phyloP scores from a whole-genome alignment of 1,140 invertebrate species.

The Drosophila yakuba region DNA sequence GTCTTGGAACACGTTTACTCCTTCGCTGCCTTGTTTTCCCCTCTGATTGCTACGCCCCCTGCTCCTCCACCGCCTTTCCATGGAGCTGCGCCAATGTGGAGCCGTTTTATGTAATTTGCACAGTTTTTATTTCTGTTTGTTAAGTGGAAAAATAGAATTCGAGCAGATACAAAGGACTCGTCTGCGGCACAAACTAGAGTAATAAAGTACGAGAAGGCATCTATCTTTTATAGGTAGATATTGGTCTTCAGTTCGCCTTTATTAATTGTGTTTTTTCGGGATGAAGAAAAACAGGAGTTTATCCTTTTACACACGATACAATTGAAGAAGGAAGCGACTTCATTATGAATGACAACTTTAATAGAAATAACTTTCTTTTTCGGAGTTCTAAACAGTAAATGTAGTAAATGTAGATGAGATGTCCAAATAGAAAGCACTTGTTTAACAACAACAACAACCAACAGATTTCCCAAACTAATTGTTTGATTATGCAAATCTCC shows the following conservation, averaged over 20 bases:
- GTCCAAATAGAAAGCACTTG: background rate
- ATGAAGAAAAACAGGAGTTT: background rate
- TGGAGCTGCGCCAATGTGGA: constrained; percentile 74
- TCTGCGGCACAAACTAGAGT: constrained; percentile 46
- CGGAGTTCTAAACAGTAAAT: background rate
- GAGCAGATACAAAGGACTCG: constrained; percentile 29
- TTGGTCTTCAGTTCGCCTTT: background rate
- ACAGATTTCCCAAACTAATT: constrained; percentile 3
- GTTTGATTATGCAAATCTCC: constrained; percentile 15
- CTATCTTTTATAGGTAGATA: constrained; percentile 17
- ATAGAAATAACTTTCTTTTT: too few species aligned
- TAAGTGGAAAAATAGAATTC: constrained; percentile 38
- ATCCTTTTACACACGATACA: background rate
- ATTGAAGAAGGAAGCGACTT: too few species aligned
- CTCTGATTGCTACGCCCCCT: constrained; percentile 40
- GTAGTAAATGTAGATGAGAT: too few species aligned
- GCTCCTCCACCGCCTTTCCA: constrained; percentile 7
- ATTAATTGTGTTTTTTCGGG: constrained; percentile 7
- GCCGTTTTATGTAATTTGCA: constrained; percentile 78
- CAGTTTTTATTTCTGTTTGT: constrained; percentile 72
- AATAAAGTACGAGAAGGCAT: constrained; percentile 42
- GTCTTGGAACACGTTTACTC: constrained; percentile 55
- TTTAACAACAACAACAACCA: background rate
- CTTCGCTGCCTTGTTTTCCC: constrained; percentile 41
- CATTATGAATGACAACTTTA: too few species aligned